Evolutionary conservation across 1,140 invertebrate genomes (phyloP).

Genomic region (Diorhabda elongata): DNA sequence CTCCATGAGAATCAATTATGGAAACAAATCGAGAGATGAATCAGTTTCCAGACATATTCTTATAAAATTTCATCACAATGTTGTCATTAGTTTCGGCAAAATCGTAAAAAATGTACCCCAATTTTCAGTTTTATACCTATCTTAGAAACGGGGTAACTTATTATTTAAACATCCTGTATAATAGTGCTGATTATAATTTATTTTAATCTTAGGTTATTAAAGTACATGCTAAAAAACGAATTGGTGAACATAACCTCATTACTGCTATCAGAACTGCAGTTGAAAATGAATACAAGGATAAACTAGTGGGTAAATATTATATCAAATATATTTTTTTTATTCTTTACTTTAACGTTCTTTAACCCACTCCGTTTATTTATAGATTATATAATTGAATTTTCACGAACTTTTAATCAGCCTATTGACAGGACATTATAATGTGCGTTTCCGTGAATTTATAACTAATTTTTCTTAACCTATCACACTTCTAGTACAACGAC

Average conservation of each 20-base stretch:
- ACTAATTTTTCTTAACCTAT: too few relatives aligned
- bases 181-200: neutral
- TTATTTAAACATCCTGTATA: too few relatives aligned
- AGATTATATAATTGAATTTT: too few relatives aligned
- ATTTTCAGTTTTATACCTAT: neutral
- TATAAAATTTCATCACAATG: conserved; percentile 3
- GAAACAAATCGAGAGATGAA: neutral
- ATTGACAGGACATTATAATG: too few relatives aligned
- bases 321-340: too few relatives aligned
- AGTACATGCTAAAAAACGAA: conserved; percentile 74
- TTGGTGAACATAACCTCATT: conserved; percentile 77
- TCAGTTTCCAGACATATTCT: neutral
- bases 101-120: conserved; percentile 23
- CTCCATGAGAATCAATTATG: neutral
- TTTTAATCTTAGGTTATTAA: conserved; percentile 64
- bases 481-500: too few relatives aligned
- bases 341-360: too few relatives aligned
- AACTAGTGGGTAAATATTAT: conserved; percentile 63
- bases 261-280: conserved; percentile 73
- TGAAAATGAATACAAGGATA: conserved; percentile 62
- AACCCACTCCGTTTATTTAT: too few relatives aligned
- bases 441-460: too few relatives aligned
- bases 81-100: neutral
- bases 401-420: too few relatives aligned
- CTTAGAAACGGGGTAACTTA: too few relatives aligned